Percentiles rank a stretch among this genome's conserved stretches.
phyloP scores from a whole-genome alignment of 2,888 invertebrate species.

The Ennomos erosarius region DNA sequence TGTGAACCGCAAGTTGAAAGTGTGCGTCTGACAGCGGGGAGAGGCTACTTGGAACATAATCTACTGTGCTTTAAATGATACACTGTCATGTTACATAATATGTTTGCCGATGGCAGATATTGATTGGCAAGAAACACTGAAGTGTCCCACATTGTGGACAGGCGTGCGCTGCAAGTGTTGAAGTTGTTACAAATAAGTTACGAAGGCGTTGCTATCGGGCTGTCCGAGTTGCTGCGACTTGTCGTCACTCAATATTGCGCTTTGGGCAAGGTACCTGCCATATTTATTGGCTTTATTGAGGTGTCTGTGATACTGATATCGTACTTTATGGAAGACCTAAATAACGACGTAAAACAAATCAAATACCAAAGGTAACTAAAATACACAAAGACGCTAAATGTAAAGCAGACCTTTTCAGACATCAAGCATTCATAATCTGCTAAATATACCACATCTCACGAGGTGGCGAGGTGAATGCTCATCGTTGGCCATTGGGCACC shows the following conservation, averaged over 20 bases:
- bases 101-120: conserved; percentile 48
- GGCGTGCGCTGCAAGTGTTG: conserved; percentile 39
- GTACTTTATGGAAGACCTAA: conserved; percentile 3
- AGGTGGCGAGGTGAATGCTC: conserved; percentile 30
- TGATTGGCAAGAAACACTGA: conserved; percentile 51
- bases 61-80: conserved; percentile 49
- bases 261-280: conserved; percentile 32
- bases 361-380: background rate
- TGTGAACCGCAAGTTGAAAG: conserved; percentile 80
- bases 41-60: conserved; percentile 43
- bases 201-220: conserved; percentile 41
- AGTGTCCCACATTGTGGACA: conserved; percentile 42
- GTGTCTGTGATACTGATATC: conserved; percentile 2
- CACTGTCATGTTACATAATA: conserved; percentile 53
- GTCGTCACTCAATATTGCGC: conserved; percentile 41
- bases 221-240: conserved; percentile 37
- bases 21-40: conserved; percentile 68
- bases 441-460: conserved; percentile 24
- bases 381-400: conserved; percentile 8
- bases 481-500: conserved; percentile 32
- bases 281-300: conserved; percentile 35
- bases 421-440: conserved; percentile 18
- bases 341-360: conserved; percentile 1
- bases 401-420: conserved; percentile 12
- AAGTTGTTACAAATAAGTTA: conserved; percentile 43